Evolutionary conservation across 2,797 vertebrate genomes (phyloP).

Genomic region (Mormyrops boulengeri): DNA sequence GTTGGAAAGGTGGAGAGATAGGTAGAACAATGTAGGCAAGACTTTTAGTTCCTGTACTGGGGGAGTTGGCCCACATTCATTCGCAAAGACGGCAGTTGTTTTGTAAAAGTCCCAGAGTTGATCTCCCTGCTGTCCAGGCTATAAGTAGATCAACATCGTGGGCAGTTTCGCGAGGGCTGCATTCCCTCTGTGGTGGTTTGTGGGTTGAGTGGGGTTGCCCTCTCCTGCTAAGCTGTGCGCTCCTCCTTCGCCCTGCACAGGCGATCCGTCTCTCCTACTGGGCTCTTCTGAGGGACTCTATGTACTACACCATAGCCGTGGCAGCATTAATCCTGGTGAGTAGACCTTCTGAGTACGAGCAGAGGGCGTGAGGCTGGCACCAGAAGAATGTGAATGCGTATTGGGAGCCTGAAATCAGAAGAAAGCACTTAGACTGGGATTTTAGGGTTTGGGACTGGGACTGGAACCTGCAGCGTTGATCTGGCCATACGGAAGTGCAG

Average conservation of each 20-base stretch:
- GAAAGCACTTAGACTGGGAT: not conserved
- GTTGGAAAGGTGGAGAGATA: not conserved
- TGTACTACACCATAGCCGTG: constrained; percentile 86
- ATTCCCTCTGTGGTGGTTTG: not conserved
- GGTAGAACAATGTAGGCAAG: not conserved
- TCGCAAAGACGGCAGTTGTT: not conserved
- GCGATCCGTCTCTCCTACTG: constrained; percentile 78
- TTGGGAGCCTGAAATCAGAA: not conserved
- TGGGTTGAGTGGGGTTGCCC: not conserved
- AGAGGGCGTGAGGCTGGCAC: not conserved
- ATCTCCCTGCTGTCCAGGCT: not conserved
- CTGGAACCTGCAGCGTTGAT: not conserved
- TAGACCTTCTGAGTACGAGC: not conserved
- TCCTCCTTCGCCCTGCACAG: constrained; percentile 45
- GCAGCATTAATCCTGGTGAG: constrained; percentile 85
- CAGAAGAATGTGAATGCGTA: not conserved
- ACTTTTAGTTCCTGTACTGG: not conserved
- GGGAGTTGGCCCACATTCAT: not conserved
- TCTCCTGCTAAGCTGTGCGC: not conserved
- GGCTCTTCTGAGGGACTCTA: constrained; percentile 85
- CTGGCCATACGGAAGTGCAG: not conserved
- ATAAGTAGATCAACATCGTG: not conserved
- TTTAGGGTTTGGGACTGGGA: not conserved
- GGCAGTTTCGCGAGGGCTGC: not conserved
- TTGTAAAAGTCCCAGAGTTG: not conserved